These are phyloP conservation scores for Oceanodroma leucorhoa DNA, from an alignment of 2,797 vertebrate genomes.

Conservation along the genomic window DNA sequence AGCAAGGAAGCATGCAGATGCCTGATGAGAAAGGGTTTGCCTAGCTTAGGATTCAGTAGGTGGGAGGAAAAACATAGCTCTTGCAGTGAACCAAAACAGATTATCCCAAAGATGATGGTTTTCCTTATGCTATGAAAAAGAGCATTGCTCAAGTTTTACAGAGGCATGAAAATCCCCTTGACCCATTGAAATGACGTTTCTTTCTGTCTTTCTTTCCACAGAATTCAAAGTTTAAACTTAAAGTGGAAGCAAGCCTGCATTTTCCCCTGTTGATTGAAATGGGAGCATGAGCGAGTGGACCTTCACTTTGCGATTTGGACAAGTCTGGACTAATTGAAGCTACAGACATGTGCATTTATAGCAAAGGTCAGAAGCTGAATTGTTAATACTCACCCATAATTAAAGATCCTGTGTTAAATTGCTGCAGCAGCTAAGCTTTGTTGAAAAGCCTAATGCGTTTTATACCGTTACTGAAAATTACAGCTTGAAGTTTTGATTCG, in stretches of 20 bases:
- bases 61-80: neutral
- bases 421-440: neutral
- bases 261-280: neutral
- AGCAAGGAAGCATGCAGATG: neutral
- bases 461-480: neutral
- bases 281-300: neutral
- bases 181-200: neutral
- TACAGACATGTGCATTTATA: neutral
- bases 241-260: neutral
- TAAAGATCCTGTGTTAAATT: constrained; percentile 3
- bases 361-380: neutral
- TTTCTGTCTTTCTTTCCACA: neutral
- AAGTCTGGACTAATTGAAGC: neutral
- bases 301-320: neutral
- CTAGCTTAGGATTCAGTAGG: neutral
- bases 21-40: neutral
- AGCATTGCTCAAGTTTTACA: neutral
- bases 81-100: neutral
- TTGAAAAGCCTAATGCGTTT: neutral
- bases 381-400: neutral
- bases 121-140: neutral
- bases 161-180: neutral
- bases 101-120: neutral
- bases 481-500: constrained; percentile 16
- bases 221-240: neutral